These are phyloP conservation scores for Turritopsis rubra DNA, from an alignment of 30 jellyfish, hydroid and myxozoan genomes.

Conservation along the genomic window DNA sequence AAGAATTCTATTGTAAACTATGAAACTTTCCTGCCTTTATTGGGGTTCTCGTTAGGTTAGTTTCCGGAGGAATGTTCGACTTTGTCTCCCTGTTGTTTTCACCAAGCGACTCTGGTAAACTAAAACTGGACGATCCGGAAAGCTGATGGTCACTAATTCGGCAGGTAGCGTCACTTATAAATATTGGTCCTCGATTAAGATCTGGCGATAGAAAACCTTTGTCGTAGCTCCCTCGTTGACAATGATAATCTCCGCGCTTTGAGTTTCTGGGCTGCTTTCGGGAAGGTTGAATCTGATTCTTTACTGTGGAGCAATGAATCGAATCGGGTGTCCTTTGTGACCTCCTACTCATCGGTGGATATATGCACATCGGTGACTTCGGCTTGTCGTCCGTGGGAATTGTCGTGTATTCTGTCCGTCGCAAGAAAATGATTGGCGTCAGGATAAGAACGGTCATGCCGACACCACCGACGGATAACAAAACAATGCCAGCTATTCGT, in stretches of 20 bases:
- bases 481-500: neutral
- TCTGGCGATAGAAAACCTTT: conserved; percentile 20
- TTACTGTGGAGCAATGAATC: neutral
- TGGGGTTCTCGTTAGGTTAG: neutral
- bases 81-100: neutral
- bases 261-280: neutral
- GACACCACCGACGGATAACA: neutral
- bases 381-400: neutral
- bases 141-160: neutral
- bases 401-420: neutral
- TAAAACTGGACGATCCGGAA: neutral
- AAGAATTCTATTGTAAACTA: neutral
- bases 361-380: too few species aligned
- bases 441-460: neutral
- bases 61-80: neutral
- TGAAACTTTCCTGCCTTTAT: conserved; percentile 13
- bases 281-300: conserved; percentile 13
- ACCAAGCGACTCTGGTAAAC: neutral
- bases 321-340: neutral
- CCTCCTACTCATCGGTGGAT: neutral
- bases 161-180: neutral
- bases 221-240: neutral
- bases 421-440: conserved; percentile 2
- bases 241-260: neutral
- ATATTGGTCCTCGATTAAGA: conserved; percentile 1